These are phyloP conservation scores for Formica exsecta DNA, from an alignment of 1,140 invertebrate genomes.

Conservation along the genomic window DNA sequence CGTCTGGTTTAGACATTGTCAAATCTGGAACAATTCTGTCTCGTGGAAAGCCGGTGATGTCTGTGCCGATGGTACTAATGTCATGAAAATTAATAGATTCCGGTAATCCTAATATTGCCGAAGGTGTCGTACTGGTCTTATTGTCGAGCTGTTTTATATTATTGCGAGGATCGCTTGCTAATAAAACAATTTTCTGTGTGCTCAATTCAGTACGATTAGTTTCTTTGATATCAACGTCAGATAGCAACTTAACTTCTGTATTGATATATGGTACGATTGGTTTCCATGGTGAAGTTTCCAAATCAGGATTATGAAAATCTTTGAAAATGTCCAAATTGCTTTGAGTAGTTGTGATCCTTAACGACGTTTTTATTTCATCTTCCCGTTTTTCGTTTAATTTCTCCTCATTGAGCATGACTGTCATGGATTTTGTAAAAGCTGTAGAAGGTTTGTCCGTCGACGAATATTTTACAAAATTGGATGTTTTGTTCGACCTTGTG, in stretches of 20 bases:
- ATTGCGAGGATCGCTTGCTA: neutral
- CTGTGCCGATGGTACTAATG: conserved; percentile 77
- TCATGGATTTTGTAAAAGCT: neutral
- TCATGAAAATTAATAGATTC: conserved; percentile 47
- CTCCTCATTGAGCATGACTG: neutral
- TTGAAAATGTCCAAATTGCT: conserved; percentile 70
- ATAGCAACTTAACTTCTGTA: conserved; percentile 75
- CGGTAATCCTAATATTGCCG: neutral
- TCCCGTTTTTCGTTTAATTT: conserved; percentile 29
- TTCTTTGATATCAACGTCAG: neutral
- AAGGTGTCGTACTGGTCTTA: neutral
- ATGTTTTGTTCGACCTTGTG: conserved; percentile 5
- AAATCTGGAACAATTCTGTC: conserved; percentile 81
- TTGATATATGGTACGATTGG: conserved; percentile 83
- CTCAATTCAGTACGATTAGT: neutral
- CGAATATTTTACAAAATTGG: neutral
- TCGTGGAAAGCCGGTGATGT: conserved; percentile 80
- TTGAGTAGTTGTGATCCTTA: conserved; percentile 80
- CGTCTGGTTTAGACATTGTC: conserved; percentile 66
- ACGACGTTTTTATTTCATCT: conserved; percentile 43
- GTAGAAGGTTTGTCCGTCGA: conserved; percentile 36
- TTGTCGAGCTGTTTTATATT: neutral
- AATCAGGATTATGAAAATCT: conserved; percentile 81
- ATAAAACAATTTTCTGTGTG: neutral
- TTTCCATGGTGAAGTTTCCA: conserved; percentile 84